These are phyloP conservation scores for Anomalospiza imberbis DNA, from an alignment of 2,797 vertebrate species.

Conservation along the genomic window DNA sequence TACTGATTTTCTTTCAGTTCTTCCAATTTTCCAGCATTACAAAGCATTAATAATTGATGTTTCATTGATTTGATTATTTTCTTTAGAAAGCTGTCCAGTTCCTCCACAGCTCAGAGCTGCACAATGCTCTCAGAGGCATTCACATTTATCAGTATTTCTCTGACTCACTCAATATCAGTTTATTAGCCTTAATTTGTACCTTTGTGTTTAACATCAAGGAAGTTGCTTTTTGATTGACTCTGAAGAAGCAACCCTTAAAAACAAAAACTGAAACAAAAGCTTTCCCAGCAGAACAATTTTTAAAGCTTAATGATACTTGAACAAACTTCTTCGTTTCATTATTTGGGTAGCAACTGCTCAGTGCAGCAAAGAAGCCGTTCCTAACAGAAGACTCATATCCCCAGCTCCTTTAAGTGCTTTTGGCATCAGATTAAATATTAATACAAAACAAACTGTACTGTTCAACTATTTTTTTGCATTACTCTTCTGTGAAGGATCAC, in stretches of 20 bases:
- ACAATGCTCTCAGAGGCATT: not conserved
- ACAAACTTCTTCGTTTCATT: conserved; percentile 56
- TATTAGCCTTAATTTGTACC: conserved; percentile 51
- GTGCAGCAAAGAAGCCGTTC: conserved; percentile 48
- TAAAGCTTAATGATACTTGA: conserved; percentile 32
- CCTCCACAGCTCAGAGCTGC: not conserved
- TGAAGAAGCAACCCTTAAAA: conserved; percentile 29
- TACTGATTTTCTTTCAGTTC: not conserved
- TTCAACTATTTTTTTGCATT: conserved; percentile 25
- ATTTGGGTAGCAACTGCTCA: conserved; percentile 45
- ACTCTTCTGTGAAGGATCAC: conserved; percentile 27
- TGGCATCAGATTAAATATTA: conserved; percentile 72
- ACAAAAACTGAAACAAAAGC: conserved; percentile 9
- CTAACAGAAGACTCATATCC: conserved; percentile 44
- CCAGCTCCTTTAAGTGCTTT: conserved; percentile 68
- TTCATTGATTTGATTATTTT: conserved; percentile 43
- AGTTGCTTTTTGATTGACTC: conserved; percentile 34
- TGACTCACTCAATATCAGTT: conserved; percentile 33
- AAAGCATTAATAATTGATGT: conserved; percentile 36
- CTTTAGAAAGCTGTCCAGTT: not conserved
- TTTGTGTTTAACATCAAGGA: conserved; percentile 10
- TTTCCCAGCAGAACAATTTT: conserved; percentile 44
- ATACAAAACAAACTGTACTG: conserved; percentile 58
- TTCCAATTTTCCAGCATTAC: not conserved
- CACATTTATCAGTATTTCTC: conserved; percentile 14